Evolutionary conservation across 2,113 vertebrate species (phyloP).

Genomic region (Entelurus aequoreus): DNA sequence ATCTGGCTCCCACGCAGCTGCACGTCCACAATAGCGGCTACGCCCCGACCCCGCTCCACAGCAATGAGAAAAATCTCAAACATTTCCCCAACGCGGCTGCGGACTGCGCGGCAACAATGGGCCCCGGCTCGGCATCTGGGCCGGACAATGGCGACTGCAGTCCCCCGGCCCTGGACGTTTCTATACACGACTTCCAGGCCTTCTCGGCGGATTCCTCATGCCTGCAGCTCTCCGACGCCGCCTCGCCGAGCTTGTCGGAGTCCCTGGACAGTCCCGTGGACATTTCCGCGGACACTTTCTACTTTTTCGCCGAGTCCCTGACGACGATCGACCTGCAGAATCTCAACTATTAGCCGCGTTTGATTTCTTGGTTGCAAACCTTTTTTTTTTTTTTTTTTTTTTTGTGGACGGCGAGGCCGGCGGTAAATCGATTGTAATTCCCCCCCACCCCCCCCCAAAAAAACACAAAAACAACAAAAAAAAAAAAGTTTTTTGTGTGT

Average conservation of each 20-base stretch:
- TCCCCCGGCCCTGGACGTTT: constrained; percentile 90
- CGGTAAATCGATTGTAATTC: constrained; percentile 54
- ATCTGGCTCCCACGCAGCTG: constrained; percentile 77
- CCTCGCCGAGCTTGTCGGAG: constrained; percentile 92
- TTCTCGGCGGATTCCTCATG: constrained; percentile 98
- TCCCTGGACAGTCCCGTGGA: constrained; percentile 94
- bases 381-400: constrained; percentile 9
- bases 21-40: constrained; percentile 92
- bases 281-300: constrained; percentile 94
- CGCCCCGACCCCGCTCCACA: constrained; percentile 86
- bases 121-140: constrained; percentile 91
- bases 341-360: constrained; percentile 85
- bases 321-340: constrained; percentile 98
- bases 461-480: constrained; percentile 3
- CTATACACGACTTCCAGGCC: constrained; percentile 94
- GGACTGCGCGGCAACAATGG: constrained; percentile 96
- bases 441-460: constrained; percentile 41
- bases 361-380: too few species aligned
- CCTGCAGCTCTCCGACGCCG: constrained; percentile 91
- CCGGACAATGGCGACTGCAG: constrained; percentile 89
- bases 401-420: constrained; percentile 71
- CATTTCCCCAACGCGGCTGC: constrained; percentile 96
- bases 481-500: constrained; percentile 60
- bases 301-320: constrained; percentile 98
- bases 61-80: constrained; percentile 99